Evolutionary conservation across 2,888 invertebrate species (phyloP), one percentile per base, ranked within the genome.

Genomic region (Cephus sareptanus): DNA sequence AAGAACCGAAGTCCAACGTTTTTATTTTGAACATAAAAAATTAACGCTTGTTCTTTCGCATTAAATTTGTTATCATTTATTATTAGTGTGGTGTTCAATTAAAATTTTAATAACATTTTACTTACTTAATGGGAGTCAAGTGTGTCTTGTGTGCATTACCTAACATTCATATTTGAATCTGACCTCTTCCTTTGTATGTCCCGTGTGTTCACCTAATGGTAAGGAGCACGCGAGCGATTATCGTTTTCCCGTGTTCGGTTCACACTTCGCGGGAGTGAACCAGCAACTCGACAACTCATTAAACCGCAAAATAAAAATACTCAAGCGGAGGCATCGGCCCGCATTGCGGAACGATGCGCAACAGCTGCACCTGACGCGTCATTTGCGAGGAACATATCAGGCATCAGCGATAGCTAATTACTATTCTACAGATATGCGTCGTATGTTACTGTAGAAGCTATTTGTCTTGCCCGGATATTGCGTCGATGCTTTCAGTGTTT

Each of bases 321-420:
- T 76, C 77, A 73, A 76, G 78, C 79, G 82, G 77, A 79, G 77
- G 79, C 83, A 85, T 81, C 83, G 81, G 84, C 88, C 88, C 87
- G 88, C 89, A 89, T 89, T 87, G 87, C 88, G 87, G 85, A 89
- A 88, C 87, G 87, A 84, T 83, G 83, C 84, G 87, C 88, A 87
- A 89, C 90, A 90, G 90, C 90, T 90, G 90, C 90, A 87, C 84
- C 85, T 84, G 86, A 86, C 89, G 85, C 88, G 89, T 89, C 89
- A 90, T 88, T 89, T 87, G 87, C 86, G 84, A 85, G 86, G 88
- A 89, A 90, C 88, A 87, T 87, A 89, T 90, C 88, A 87, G 84
- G 71, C 33, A 34, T 85, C 82, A 83, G 81, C 84, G 85, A 84
- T 79, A 81, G 78, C 86, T 89, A 88, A 89, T 89, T 88, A 88